Evolutionary conservation across 53 echinoderm and acorn worm genomes (phyloP), one percentile per base, ranked within the genome.

Genomic region (Paelopatides confundens): DNA sequence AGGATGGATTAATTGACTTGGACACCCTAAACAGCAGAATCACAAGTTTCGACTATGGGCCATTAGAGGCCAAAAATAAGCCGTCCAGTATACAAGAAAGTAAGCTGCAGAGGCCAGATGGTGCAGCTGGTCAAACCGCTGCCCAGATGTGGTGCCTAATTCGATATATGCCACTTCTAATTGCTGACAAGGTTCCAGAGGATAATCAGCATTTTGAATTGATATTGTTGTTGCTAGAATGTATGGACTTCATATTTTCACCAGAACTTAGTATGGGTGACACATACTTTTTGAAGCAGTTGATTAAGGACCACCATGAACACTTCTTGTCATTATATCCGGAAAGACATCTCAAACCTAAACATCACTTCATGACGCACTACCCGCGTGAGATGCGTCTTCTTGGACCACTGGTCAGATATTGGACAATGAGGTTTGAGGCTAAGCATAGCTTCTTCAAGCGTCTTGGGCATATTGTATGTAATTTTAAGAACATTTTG

Each of bases 361-460:
- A 93, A 27, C 93, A 93, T 52, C 93, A 93, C 21, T 84, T 87
- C 35, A 76, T 93, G 87, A 65, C 82, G 18, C 93, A 93, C 46
- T 93, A 90, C 50, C 93, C 93, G 0, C 21, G 36, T 53, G 47
- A 86, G 1, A 86, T 82, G 76, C 65, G 51, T 23, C 71, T 54
- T 21, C 27, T 93, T 52, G 93, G 93, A 3, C 93, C 93, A 40
- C 68, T 93, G 10, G 79, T 64, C 1, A 63, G 71, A 26, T 82
- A 62, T 14, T 93, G 93, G 93, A 38, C 74, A 17, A 93, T 93
- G 58, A 81, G 93, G 29, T 93, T 93, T 84, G 93, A 90, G 32
- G 93, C 87, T 24, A 85, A 93, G 51, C 90, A 93, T 77, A 90
- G 86, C 21, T 90, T 90, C 33, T 51, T 87, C 11, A 90, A 90